Percentiles rank a stretch among this genome's conserved stretches.
Evolutionary conservation across 1,140 invertebrate genomes (phyloP).

Genomic region (Dendroctonus valens): DNA sequence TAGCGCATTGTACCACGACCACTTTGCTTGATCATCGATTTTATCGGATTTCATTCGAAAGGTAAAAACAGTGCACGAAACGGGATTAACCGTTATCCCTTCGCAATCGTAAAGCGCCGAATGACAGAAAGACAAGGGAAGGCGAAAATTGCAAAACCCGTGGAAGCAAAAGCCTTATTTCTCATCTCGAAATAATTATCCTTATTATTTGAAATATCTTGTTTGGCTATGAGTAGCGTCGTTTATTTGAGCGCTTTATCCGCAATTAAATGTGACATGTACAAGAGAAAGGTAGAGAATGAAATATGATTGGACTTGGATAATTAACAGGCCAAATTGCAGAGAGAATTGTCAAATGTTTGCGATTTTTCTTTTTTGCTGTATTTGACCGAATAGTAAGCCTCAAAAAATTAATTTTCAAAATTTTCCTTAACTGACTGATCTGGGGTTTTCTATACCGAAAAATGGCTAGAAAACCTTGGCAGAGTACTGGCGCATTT

Average conservation of each 20-base stretch:
- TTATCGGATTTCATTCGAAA: not conserved
- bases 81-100: conserved; percentile 16
- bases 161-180: conserved; percentile 18
- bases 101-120: conserved; percentile 6
- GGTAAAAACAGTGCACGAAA: not conserved
- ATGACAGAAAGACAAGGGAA: conserved; percentile 7
- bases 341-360: not conserved
- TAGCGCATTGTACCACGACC: too few relatives aligned
- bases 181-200: conserved; percentile 28
- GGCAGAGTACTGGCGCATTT: too few relatives aligned
- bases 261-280: conserved; percentile 24
- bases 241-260: conserved; percentile 21
- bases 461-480: too few relatives aligned
- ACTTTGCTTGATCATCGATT: not conserved
- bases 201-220: conserved; percentile 27
- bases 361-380: too few relatives aligned
- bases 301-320: conserved; percentile 15
- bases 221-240: conserved; percentile 22
- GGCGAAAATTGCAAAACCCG: conserved; percentile 17
- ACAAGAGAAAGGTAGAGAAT: conserved; percentile 1
- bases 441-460: too few relatives aligned
- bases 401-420: too few relatives aligned
- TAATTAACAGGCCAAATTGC: conserved; percentile 2
- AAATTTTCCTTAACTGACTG: too few relatives aligned
- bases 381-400: too few relatives aligned